A percentile compares a stretch with the other conserved stretches of the same genome.
These are phyloP conservation scores for Hassar affinis DNA, from an alignment of 2,113 vertebrate genomes.

Conservation along the genomic window DNA sequence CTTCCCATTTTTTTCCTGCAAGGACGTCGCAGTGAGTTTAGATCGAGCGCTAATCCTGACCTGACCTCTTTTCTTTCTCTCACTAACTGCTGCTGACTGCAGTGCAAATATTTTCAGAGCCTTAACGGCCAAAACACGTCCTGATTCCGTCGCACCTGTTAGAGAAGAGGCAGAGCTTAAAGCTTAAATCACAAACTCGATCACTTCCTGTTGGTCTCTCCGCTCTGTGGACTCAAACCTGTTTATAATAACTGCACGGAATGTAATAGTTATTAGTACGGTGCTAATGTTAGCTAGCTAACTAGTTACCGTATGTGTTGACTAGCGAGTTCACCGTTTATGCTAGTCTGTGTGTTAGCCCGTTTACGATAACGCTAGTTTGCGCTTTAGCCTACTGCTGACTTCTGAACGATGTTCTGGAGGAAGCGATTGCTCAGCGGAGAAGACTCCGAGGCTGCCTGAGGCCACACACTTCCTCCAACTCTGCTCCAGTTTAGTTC, in stretches of 20 bases:
- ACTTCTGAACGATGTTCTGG: too few relatives aligned
- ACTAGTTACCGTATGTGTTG: background rate
- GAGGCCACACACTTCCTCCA: background rate
- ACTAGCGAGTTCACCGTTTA: background rate
- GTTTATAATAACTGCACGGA: background rate
- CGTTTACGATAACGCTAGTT: background rate
- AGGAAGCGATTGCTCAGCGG: background rate
- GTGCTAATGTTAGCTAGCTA: background rate
- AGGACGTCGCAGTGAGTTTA: background rate
- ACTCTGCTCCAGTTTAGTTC: background rate
- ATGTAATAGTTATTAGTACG: background rate
- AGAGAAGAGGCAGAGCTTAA: background rate
- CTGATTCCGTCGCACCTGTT: background rate
- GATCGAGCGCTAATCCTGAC: constrained; percentile 16
- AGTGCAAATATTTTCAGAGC: background rate
- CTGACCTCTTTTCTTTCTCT: constrained; percentile 28
- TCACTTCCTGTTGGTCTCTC: background rate
- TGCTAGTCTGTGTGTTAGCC: background rate
- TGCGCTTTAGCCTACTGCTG: background rate
- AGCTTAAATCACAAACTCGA: background rate
- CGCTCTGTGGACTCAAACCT: too few relatives aligned
- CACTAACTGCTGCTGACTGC: constrained; percentile 8
- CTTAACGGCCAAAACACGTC: background rate
- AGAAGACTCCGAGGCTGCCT: background rate
- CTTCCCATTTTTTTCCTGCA: background rate